These are phyloP conservation scores for Cryptoprocta ferox DNA, from an alignment of 2,797 vertebrate genomes.

Conservation along the genomic window DNA sequence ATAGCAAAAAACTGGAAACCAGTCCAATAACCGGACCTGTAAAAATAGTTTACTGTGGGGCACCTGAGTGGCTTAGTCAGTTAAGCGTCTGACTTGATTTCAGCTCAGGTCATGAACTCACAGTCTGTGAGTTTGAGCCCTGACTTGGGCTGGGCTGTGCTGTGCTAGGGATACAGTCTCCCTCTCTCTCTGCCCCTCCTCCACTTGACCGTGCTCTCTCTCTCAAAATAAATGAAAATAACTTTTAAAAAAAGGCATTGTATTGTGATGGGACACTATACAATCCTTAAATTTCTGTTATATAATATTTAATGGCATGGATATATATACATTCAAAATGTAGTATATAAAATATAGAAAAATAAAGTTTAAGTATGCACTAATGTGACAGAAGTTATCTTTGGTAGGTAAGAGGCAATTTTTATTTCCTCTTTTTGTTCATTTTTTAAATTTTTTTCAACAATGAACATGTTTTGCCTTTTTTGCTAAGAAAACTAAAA, in stretches of 20 bases:
- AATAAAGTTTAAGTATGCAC: background rate
- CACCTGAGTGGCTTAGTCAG: no score
- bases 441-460: background rate
- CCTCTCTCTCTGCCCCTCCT: no score
- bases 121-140: no score
- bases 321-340: background rate
- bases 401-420: background rate
- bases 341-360: background rate
- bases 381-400: background rate
- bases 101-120: no score
- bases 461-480: background rate
- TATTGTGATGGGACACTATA: background rate
- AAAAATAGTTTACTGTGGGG: background rate
- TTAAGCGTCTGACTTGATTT: no score
- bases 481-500: slow-evolving; percentile 36
- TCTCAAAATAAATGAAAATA: no score
- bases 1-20: background rate
- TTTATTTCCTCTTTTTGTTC: slow-evolving; percentile 3
- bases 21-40: background rate
- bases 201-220: no score
- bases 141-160: no score
- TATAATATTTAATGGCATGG: slow-evolving; percentile 29
- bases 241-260: background rate
- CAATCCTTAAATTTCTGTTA: background rate
- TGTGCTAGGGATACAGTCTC: no score